Evolutionary conservation across 2,888 invertebrate species (phyloP), one percentile per base, ranked within the genome.

Genomic region (Idaea aversata): DNA sequence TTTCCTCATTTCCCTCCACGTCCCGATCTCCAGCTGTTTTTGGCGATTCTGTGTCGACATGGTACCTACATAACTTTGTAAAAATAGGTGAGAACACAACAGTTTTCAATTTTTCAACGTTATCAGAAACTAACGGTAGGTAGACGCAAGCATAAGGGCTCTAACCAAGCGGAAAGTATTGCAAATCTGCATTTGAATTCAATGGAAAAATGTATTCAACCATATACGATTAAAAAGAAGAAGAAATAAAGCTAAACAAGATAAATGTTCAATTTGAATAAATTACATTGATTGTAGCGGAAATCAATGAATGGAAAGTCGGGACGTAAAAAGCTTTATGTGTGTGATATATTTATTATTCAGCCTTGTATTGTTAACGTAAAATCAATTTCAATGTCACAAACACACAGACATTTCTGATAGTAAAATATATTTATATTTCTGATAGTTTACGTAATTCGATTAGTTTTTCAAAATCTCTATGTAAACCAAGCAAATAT

Each of bases 161-260:
- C 25, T 13, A 66, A 58, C 57, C 61, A 58, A 61, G 66, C 16
- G 58, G 34, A 65, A 62, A 36, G 35, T 58, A 58, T 62, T 57
- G 57, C 38, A 62, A 34, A 59, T 59, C 59, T 63, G 59, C 59
- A 63, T 16, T 63, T 61, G 47, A 36, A 57, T 58, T 58, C 16
- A 59, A 61, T 16, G 35, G 47, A 38, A n/a, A 15, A 61, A 61
- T 61, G 16, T 61, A 47, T 61, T 61, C 7, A 47, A 38, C 61
- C 38, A 13, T 61, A 15, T 47, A 34, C 63, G 63, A 34, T 63
- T 64, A 60, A 64, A 47, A 47, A 62, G 60, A 62, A 60, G 62
- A 62, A 65, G 58, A 61, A 36, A 59, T 59, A 47, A 47, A 38
- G 25, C 15, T 15, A 59, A 25, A 61, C 36, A 15, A 61, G 38